These are phyloP conservation scores for Ceyx margarethae DNA, from an alignment of 2,113 vertebrate genomes.

Conservation along the genomic window DNA sequence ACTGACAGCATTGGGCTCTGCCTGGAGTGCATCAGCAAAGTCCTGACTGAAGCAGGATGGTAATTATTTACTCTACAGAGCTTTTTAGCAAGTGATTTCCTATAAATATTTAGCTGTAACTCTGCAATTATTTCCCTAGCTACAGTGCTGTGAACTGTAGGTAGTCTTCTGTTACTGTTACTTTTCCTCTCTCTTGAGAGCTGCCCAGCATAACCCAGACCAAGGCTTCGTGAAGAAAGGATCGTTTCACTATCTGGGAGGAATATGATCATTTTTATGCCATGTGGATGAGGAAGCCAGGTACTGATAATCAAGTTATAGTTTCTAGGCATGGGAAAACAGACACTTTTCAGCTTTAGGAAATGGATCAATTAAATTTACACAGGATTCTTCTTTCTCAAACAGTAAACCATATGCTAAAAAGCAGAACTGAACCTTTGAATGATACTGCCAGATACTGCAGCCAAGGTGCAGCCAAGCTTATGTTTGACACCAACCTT, in stretches of 20 bases:
- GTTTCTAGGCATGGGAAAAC: not conserved
- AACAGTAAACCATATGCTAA: not conserved
- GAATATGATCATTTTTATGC: not conserved
- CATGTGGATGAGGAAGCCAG: not conserved
- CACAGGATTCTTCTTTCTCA: not conserved
- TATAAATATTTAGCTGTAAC: slow-evolving; percentile 22
- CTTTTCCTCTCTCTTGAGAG: not conserved
- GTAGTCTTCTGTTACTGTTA: not conserved
- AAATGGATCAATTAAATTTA: not conserved
- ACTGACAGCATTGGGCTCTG: not conserved
- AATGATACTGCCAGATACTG: not conserved
- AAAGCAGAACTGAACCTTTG: not conserved
- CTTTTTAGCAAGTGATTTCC: not conserved
- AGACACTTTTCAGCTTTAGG: not conserved
- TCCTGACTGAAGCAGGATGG: not conserved
- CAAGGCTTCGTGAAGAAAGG: not conserved
- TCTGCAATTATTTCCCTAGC: not conserved
- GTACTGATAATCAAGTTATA: not conserved
- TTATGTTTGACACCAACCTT: not conserved
- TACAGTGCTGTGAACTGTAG: not conserved
- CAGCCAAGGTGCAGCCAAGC: not conserved
- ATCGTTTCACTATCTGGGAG: not conserved
- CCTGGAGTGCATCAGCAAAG: not conserved
- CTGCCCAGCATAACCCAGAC: not conserved
- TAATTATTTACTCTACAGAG: slow-evolving; percentile 12